Conservation (phyloP, 2,888 invertebrate species). For the Drosophila cracens region DNA sequence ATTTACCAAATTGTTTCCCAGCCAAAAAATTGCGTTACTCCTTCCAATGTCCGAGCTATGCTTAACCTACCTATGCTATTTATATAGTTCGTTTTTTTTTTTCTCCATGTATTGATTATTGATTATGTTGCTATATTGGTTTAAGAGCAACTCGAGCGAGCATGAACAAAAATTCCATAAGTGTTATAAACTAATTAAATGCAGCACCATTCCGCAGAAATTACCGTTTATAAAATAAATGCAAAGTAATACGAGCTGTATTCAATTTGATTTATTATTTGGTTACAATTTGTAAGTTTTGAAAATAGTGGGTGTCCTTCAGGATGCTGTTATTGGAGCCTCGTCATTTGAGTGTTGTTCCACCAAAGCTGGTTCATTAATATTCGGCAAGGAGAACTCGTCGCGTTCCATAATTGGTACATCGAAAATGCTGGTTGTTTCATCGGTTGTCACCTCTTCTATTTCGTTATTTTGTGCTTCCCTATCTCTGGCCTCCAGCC, state of each 20-base stretch:
- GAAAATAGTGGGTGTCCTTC: neutral
- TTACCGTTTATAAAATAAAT: constrained; percentile 7
- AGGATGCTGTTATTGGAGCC: neutral
- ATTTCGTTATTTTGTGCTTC: neutral
- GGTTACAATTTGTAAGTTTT: neutral
- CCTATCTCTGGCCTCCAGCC: neutral
- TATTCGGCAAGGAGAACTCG: constrained; percentile 5
- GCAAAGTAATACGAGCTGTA: neutral
- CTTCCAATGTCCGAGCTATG: constrained; percentile 1
- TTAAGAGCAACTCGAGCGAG: too few species aligned
- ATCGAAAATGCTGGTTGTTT: constrained; percentile 8
- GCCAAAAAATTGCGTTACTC: constrained; percentile 1
- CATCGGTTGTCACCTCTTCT: constrained; percentile 12
- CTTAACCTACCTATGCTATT: neutral
- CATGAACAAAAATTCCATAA: too few species aligned
- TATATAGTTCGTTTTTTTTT: too few species aligned
- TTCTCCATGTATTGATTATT: too few species aligned
- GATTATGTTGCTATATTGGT: too few species aligned
- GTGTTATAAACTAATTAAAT: neutral
- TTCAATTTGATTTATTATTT: constrained; percentile 1
- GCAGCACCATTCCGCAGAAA: neutral
- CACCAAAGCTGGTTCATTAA: neutral
- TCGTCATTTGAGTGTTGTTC: constrained; percentile 1
- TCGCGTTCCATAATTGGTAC: constrained; percentile 2
- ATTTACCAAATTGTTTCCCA: constrained; percentile 18